Evolutionary conservation across 2,888 invertebrate genomes (phyloP).

Genomic region (Lomographa bimaculata): DNA sequence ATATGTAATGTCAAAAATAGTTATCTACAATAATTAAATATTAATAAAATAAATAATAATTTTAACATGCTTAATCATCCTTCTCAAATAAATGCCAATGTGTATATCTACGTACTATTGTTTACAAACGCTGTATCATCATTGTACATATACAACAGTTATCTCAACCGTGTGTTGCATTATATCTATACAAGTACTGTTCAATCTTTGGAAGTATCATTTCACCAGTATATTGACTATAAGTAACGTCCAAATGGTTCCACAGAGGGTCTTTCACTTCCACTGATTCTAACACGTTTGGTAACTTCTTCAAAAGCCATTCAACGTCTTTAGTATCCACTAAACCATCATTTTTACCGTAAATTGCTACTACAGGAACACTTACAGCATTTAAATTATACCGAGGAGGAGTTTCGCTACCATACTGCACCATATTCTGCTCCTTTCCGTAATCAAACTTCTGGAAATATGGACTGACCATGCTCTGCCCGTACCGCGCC

Average conservation of each 20-base stretch:
- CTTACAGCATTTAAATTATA: constrained; percentile 55
- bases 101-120: too few relatives aligned
- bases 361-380: constrained; percentile 54
- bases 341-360: constrained; percentile 80
- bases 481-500: constrained; percentile 60
- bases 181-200: constrained; percentile 51
- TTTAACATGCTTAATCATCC: too few relatives aligned
- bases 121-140: too few relatives aligned
- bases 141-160: too few relatives aligned
- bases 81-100: too few relatives aligned
- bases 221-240: constrained; percentile 36
- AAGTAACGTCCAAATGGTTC: constrained; percentile 42
- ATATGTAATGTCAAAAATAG: too few relatives aligned
- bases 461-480: constrained; percentile 43
- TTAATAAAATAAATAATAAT: too few relatives aligned
- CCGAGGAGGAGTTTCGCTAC: constrained; percentile 47
- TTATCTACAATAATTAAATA: too few relatives aligned
- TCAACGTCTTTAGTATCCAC: constrained; percentile 83
- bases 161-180: constrained; percentile 2
- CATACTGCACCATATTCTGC: constrained; percentile 53
- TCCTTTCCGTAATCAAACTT: constrained; percentile 60
- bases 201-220: constrained; percentile 57
- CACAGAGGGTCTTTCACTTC: constrained; percentile 76
- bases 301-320: constrained; percentile 76
- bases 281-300: constrained; percentile 80